phyloP scores from a whole-genome alignment of 2,797 vertebrate species.

The Anisognathus igniventris region DNA sequence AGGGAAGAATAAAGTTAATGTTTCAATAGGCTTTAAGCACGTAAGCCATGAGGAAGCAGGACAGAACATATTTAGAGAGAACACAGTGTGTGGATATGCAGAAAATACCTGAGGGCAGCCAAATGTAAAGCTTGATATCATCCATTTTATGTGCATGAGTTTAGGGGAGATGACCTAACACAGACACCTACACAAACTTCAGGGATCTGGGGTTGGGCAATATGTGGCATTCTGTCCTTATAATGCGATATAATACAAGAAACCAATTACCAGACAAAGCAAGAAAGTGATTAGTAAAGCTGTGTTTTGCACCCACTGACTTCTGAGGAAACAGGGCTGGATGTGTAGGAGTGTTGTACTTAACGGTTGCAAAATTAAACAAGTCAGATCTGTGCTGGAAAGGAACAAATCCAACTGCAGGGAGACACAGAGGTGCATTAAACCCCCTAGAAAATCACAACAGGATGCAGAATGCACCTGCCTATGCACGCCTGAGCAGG shows the following conservation, averaged over 20 bases:
- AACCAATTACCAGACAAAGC: background rate
- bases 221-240: background rate
- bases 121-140: background rate
- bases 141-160: background rate
- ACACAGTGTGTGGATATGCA: accelerated
- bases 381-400: conserved; percentile 14
- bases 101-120: background rate
- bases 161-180: background rate
- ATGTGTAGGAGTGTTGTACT: background rate
- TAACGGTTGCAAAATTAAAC: background rate
- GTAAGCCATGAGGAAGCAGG: conserved; percentile 10
- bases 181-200: background rate
- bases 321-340: background rate
- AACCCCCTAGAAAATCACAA: background rate
- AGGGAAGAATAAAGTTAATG: conserved; percentile 31
- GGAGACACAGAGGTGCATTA: conserved; percentile 35
- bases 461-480: conserved; percentile 45
- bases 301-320: background rate
- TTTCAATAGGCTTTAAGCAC: conserved; percentile 9
- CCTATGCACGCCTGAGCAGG: background rate
- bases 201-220: background rate
- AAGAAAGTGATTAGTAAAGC: background rate
- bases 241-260: background rate
- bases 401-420: background rate
- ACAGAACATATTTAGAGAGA: conserved; percentile 9